Evolutionary conservation across 2,888 invertebrate species (phyloP), one percentile per base, ranked within the genome.

Genomic region (Miltochrista miniata): DNA sequence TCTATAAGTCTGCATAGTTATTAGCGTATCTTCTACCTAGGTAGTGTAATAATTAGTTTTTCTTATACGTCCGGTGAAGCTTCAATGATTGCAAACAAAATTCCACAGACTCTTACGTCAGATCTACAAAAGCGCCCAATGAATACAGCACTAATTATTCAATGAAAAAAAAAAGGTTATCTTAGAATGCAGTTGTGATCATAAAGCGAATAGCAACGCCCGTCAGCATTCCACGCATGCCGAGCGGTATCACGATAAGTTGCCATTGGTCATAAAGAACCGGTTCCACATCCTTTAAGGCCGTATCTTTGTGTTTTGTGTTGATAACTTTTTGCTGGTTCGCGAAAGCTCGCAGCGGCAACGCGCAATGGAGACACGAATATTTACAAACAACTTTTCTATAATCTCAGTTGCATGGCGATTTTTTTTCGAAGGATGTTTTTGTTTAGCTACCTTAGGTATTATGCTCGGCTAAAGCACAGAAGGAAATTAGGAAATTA

Each of bases 211-310:
- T 67, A 69, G 67, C 65, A 67, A 64, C 66, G 64, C 62, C 66
- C 59, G 72, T 48, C 68, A 58, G 70, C 78, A 78, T 78, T 72
- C 78, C 68, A 62, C 58, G 68, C 66, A 70, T 74, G 64, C 78
- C 76, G 45, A 61, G 53, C 59, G 52, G 69, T 73, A 70, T 75
- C 75, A 67, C 65, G 70, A 72, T 68, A 64, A 59, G 68, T 68
- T 68, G 64, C 58, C 67, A 68, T 65, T 68, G 61, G 59, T 63
- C 52, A 71, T 69, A 70, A 62, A 56, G 53, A 70, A 85, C 85
- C 84, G 83, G 85, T 87, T 81, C 71, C 56, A 71, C 79, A 77
- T 81, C 80, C 81, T 80, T 83, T 67, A 73, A 74, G 75, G 74
- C 64, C 74, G 62, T 63, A 54, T 64, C 70, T 70, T 70, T 70